Evolutionary conservation across 2,888 invertebrate species (phyloP), one percentile per base, ranked within the genome.

Genomic region (Heteropelma amictum): DNA sequence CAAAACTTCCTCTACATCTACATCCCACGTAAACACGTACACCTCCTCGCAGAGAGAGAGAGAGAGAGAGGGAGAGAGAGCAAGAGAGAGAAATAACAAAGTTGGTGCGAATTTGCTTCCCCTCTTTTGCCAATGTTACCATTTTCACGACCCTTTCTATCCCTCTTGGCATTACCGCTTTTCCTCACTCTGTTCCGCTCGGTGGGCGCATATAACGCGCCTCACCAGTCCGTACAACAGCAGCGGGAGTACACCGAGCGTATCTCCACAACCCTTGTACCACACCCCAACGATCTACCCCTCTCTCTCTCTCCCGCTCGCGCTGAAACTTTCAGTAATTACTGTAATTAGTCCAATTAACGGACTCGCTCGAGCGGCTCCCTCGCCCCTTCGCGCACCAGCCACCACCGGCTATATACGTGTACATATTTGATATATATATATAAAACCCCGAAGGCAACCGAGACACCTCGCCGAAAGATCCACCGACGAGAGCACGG

Each of bases 311-410:
- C 51, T 40, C 67, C 51, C 73, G 70, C 76, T 69, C 77, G 82
- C 81, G 85, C 85, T 87, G 86, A 88, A 88, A 88, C 88, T 88
- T 88, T 88, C 87, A 86, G 88, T 88, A 88, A 88, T 88, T 88
- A 88, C 88, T 82, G 87, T 88, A 88, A 88, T 88, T 88, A 88
- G 88, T 88, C 87, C 88, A 88, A 88, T 88, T 88, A 88, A 88
- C 88, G 86, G 86, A 88, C 87, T 88, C 87, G 87, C 86, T 87
- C 83, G 84, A 85, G 85, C 85, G 82, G 35, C 64, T 63, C 53
- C n/a, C 64, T 71, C 63, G 58, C 33, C 61, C 54, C 26, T 80
- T 82, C 64, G 58, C 61, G 68, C 67, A n/a, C n/a, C n/a, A 76
- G 71, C 69, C 70, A 49, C 60, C 30, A 47, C 53, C 47, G 53